phyloP scores from a whole-genome alignment of 2,797 vertebrate species.

The Clangula hyemalis region DNA sequence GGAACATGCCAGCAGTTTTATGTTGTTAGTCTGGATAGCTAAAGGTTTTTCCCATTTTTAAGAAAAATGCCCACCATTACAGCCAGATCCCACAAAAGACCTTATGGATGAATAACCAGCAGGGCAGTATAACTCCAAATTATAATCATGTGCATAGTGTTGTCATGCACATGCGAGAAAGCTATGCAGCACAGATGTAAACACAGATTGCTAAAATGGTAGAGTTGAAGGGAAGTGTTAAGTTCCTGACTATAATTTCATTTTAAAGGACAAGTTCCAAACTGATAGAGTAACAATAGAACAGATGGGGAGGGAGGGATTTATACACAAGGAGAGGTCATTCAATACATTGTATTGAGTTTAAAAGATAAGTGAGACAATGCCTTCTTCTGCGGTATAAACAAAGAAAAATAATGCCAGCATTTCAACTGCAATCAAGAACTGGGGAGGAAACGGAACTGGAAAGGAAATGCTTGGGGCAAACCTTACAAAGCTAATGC shows the following conservation, averaged over 20 bases:
- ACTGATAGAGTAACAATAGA: slow-evolving; percentile 15
- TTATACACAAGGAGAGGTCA: slow-evolving; percentile 2
- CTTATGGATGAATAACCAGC: neutral
- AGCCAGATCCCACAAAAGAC: neutral
- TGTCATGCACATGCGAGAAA: neutral
- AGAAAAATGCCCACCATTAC: neutral
- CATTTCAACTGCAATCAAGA: neutral
- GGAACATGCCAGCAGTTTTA: neutral
- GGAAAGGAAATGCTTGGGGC: neutral
- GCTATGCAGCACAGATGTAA: neutral
- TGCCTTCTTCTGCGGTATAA: slow-evolving; percentile 1
- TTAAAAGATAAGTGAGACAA: slow-evolving; percentile 50
- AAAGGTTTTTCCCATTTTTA: neutral
- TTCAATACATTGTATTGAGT: neutral
- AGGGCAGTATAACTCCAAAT: neutral
- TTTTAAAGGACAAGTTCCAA: neutral
- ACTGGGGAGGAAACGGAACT: neutral
- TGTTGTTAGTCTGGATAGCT: neutral
- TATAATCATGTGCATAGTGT: neutral
- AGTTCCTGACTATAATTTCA: slow-evolving; percentile 6
- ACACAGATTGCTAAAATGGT: neutral
- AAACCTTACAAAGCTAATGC: neutral
- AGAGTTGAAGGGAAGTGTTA: neutral
- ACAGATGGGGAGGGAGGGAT: neutral
- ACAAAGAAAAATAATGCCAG: slow-evolving; percentile 34